Percentiles rank a stretch among this genome's conserved stretches.
phyloP scores from a whole-genome alignment of 1,140 invertebrate genomes.

The Drosophila repleta region DNA sequence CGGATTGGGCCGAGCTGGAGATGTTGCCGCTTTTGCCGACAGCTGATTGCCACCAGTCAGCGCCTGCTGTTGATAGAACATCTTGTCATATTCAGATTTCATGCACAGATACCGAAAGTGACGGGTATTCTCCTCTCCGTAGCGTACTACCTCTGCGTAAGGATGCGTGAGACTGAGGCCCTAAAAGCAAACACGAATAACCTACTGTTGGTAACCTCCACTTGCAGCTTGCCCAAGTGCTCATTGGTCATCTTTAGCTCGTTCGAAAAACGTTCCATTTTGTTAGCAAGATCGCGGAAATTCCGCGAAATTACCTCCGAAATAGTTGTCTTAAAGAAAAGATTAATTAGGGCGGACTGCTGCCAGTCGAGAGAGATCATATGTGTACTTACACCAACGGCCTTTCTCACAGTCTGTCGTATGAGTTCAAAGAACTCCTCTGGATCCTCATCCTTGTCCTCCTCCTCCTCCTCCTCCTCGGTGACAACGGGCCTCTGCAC shows the following conservation, averaged over 20 bases:
- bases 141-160: slow-evolving; percentile 65
- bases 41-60: slow-evolving; percentile 38
- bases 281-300: slow-evolving; percentile 67
- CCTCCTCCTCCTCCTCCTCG: slow-evolving; percentile 54
- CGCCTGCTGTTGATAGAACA: slow-evolving; percentile 77
- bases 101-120: slow-evolving; percentile 82
- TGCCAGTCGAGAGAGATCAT: background rate
- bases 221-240: slow-evolving; percentile 56
- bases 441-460: slow-evolving; percentile 75
- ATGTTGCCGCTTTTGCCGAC: slow-evolving; percentile 11
- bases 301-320: slow-evolving; percentile 62
- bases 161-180: background rate
- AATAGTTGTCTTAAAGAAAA: slow-evolving; percentile 44
- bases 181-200: background rate
- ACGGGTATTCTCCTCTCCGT: slow-evolving; percentile 77
- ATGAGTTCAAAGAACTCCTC: slow-evolving; percentile 79
- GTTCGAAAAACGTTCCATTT: slow-evolving; percentile 66
- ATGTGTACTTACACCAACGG: slow-evolving; percentile 60
- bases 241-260: slow-evolving; percentile 73
- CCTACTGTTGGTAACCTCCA: slow-evolving; percentile 67
- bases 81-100: slow-evolving; percentile 83
- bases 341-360: no score
- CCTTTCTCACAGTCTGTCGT: slow-evolving; percentile 67
- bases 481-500: slow-evolving; percentile 26
- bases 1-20: slow-evolving; percentile 8